Conservation (phyloP, 2,113 vertebrate genomes). For the Pithys albifrons region DNA sequence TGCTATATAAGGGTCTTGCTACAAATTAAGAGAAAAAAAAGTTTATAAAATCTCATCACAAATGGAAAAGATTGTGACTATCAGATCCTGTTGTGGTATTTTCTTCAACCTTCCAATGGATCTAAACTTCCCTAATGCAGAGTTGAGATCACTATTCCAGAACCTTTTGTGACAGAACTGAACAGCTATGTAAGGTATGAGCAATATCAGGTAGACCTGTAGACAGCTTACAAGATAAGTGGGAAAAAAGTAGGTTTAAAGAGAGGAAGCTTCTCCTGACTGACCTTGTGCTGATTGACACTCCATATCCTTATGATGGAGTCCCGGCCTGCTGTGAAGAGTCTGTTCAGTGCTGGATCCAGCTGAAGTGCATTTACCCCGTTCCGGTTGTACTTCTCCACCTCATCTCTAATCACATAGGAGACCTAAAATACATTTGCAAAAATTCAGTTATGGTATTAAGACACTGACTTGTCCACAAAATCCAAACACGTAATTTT, state of each 20-base stretch:
- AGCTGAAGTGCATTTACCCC: slow-evolving; percentile 97
- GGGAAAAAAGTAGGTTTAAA: not conserved
- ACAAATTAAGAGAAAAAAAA: slow-evolving; percentile 57
- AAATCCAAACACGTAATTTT: not conserved
- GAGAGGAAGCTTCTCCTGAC: not conserved
- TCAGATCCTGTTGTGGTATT: not conserved
- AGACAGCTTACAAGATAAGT: not conserved
- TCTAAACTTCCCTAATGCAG: not conserved
- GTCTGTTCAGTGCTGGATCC: slow-evolving; percentile 91
- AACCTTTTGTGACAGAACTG: not conserved
- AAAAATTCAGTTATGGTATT: slow-evolving; percentile 28
- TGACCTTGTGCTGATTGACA: slow-evolving; percentile 97
- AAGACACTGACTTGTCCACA: not conserved
- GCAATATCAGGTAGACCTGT: not conserved
- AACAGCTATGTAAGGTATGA: not conserved
- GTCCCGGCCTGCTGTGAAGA: slow-evolving; percentile 95
- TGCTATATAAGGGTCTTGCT: slow-evolving; percentile 98
- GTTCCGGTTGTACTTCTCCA: slow-evolving; percentile 96
- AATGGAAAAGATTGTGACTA: not conserved
- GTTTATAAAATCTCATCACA: not conserved
- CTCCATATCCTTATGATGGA: slow-evolving; percentile 99
- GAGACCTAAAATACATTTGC: slow-evolving; percentile 83
- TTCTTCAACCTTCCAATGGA: not conserved
- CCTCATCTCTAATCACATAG: slow-evolving; percentile 97
- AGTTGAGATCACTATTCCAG: not conserved